Evolutionary conservation across 2,797 vertebrate genomes (phyloP).

Genomic region (Falco naumanni): DNA sequence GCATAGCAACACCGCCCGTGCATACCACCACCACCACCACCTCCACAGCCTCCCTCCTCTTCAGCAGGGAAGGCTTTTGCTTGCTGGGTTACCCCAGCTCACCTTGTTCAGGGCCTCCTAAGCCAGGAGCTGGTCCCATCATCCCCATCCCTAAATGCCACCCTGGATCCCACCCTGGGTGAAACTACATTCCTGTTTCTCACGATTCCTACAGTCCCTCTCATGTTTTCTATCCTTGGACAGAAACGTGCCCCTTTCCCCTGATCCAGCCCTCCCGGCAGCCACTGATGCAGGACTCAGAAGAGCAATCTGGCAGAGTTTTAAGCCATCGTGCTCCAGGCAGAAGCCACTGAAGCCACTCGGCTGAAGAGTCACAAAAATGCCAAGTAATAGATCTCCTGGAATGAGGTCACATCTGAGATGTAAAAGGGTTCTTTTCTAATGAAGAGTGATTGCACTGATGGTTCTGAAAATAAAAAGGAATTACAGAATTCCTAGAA

Average conservation of each 20-base stretch:
- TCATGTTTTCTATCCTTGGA: not conserved
- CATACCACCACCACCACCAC: not conserved
- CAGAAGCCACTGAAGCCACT: not conserved
- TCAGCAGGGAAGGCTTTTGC: not conserved
- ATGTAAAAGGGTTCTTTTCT: not conserved
- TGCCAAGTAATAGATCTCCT: not conserved
- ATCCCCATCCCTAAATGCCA: not conserved
- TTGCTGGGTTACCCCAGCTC: not conserved
- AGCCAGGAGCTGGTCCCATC: not conserved
- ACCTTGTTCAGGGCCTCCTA: not conserved
- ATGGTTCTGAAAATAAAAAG: not conserved
- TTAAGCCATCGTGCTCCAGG: not conserved
- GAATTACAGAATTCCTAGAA: constrained; percentile 5
- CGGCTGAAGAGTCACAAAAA: not conserved
- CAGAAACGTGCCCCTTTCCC: not conserved
- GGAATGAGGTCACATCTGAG: not conserved
- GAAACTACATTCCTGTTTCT: not conserved
- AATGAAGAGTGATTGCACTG: not conserved
- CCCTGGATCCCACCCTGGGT: not conserved
- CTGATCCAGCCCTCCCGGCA: not conserved
- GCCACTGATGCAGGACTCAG: not conserved
- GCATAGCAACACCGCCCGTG: not conserved
- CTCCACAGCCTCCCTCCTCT: not conserved
- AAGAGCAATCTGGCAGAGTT: not conserved
- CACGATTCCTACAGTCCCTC: not conserved